Evolutionary conservation across 2,113 vertebrate species (phyloP), one percentile per base, ranked within the genome.

Genomic region (Nibea albiflora): DNA sequence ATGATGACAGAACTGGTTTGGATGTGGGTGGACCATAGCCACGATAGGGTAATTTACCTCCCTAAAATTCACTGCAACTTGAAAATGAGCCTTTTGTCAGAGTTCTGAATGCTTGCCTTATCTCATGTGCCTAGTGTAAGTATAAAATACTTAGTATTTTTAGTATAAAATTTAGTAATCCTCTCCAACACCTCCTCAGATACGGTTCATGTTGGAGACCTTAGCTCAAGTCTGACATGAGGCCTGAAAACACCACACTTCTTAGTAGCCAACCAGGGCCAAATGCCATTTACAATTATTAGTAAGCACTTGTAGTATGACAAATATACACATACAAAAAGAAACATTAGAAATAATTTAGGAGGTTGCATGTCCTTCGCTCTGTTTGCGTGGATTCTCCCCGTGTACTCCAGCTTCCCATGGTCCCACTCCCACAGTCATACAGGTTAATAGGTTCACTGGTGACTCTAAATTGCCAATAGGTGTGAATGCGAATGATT

Each of bases 11-110:
- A 50, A 39, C 20, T 7, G 20, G 73, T 26, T 35, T 26, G 53
- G 61, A 11, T 57, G 46, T 71, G 73, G 64, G 42, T 65, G 61
- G 65, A 73, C 73, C 54, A 52, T 20, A 64, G 39, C 24, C 22
- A 42, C 50, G 58, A 57, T 68, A 46, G 65, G 70, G 24, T 73
- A 77, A 68, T 46, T 9, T 24, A 74, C 69, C 67, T 79, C 53
- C 9, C 24, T 47, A 17, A 28, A 68, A 44, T 84, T 44, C 10
- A 68, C 52, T 62, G 14, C 15, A 74, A 72, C 49, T 80, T 57
- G 62, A 70, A 68, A 16, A 26, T 57, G n/a, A 19, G 67, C 46
- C 54, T 65, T 57, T 65, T 86, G 46, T 78, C 11, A 4, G 26
- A 49, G 49, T 72, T 76, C 31, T 15, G 4, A 67, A 67, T 73